Percentiles rank a stretch among this genome's conserved stretches.
Conservation (phyloP, 1,140 invertebrate species). For the Aphaenogaster ashmeadi region DNA sequence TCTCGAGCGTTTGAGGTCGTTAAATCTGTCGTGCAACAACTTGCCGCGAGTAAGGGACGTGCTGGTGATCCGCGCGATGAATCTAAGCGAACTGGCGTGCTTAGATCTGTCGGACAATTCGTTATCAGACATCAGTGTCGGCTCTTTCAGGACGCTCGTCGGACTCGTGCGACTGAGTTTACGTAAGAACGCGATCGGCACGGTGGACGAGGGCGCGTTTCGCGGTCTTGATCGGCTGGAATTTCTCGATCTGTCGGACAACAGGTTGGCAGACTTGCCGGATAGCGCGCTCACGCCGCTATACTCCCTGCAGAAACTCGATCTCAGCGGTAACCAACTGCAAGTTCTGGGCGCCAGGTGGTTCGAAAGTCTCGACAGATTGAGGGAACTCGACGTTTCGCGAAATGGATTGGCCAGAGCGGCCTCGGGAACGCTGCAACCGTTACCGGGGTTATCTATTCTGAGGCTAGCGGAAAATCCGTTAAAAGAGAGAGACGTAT, state of each 20-base stretch:
- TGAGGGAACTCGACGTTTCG: conserved; percentile 94
- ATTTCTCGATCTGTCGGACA: conserved; percentile 89
- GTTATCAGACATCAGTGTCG: conserved; percentile 75
- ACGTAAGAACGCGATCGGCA: conserved; percentile 87
- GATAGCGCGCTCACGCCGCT: conserved; percentile 88
- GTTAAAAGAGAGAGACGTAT: conserved; percentile 89
- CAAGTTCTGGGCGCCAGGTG: conserved; percentile 87
- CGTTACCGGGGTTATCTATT: conserved; percentile 92
- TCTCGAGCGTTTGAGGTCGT: conserved; percentile 82
- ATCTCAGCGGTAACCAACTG: conserved; percentile 91
- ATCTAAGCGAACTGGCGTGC: conserved; percentile 78
- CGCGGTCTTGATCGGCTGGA: conserved; percentile 83
- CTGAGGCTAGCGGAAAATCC: conserved; percentile 92
- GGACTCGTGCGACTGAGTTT: conserved; percentile 87
- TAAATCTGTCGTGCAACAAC: conserved; percentile 87
- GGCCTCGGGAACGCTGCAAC: conserved; percentile 91
- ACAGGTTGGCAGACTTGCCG: conserved; percentile 89
- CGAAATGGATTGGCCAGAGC: conserved; percentile 91
- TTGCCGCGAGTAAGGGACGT: conserved; percentile 83
- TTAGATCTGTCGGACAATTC: conserved; percentile 89
- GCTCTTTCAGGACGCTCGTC: conserved; percentile 80
- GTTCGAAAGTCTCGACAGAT: conserved; percentile 89
- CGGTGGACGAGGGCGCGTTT: conserved; percentile 88
- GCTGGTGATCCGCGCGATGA: conserved; percentile 62
- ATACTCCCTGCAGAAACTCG: conserved; percentile 90